phyloP scores from a whole-genome alignment of 2,113 vertebrate species.

The Ancistrus triradiatus region DNA sequence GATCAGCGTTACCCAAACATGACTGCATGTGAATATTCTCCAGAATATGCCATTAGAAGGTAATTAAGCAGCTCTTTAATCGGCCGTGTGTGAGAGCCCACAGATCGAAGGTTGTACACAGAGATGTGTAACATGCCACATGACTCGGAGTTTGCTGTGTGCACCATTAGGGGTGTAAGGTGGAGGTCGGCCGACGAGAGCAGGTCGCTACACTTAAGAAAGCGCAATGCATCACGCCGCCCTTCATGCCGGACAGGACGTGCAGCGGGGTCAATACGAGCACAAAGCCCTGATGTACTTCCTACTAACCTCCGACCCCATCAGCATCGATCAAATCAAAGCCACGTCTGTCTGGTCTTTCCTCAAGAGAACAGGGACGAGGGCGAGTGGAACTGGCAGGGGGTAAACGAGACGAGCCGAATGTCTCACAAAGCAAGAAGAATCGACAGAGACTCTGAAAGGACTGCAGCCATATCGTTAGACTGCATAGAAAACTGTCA shows the following conservation, averaged over 20 bases:
- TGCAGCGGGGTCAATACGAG: conserved; percentile 55
- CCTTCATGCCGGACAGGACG: conserved; percentile 39
- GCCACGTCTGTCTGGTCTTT: conserved; percentile 22
- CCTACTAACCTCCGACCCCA: conserved; percentile 50
- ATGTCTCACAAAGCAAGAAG: neutral
- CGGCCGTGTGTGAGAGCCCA: neutral
- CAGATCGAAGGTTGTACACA: no score
- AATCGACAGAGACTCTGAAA: no score
- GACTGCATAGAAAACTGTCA: no score
- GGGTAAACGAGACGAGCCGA: neutral
- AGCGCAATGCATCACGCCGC: conserved; percentile 41
- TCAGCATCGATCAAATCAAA: conserved; percentile 56
- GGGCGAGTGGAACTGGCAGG: neutral
- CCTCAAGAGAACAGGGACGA: conserved; percentile 1
- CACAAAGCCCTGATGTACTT: conserved; percentile 65
- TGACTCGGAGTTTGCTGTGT: conserved; percentile 22
- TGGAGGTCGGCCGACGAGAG: conserved; percentile 7
- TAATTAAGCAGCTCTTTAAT: no score
- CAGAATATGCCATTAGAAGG: no score
- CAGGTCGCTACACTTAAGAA: conserved; percentile 11
- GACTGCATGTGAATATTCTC: no score
- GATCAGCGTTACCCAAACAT: no score
- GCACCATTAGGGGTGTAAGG: neutral
- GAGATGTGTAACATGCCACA: neutral
- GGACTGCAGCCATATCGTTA: no score